phyloP scores from a whole-genome alignment of 2,888 invertebrate species.

The Hecatera dysodea region DNA sequence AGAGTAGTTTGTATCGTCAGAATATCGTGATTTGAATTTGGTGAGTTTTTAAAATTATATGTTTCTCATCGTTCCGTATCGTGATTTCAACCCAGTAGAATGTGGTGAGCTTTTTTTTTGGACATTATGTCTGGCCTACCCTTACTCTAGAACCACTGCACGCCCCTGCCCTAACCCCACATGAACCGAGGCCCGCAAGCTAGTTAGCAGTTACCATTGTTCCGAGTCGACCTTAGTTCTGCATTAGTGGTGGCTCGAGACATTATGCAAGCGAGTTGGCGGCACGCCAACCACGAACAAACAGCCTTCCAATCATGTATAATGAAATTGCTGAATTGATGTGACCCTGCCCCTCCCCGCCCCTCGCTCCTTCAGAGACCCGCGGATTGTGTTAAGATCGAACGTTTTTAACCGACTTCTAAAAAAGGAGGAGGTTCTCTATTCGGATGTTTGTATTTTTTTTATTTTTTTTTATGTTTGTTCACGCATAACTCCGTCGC shows the following conservation, averaged over 20 bases:
- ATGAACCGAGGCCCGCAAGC: not conserved
- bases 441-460: no score
- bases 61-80: no score
- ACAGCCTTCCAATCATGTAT: constrained; percentile 81
- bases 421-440: no score
- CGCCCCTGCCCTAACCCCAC: not conserved
- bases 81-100: no score
- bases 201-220: constrained; percentile 20
- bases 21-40: no score
- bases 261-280: constrained; percentile 74
- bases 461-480: no score
- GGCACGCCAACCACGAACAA: constrained; percentile 75
- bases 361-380: not conserved
- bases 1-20: no score
- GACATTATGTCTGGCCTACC: no score
- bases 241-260: constrained; percentile 39
- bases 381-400: constrained; percentile 37
- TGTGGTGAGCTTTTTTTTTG: no score
- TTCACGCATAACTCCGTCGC: no score
- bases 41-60: no score
- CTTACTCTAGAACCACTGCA: no score
- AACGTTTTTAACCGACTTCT: constrained; percentile 62
- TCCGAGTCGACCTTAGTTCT: constrained; percentile 32
- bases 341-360: constrained; percentile 38
- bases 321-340: constrained; percentile 79